phyloP scores from a whole-genome alignment of 2,797 vertebrate genomes.

The Tauraco hartlaubi region DNA sequence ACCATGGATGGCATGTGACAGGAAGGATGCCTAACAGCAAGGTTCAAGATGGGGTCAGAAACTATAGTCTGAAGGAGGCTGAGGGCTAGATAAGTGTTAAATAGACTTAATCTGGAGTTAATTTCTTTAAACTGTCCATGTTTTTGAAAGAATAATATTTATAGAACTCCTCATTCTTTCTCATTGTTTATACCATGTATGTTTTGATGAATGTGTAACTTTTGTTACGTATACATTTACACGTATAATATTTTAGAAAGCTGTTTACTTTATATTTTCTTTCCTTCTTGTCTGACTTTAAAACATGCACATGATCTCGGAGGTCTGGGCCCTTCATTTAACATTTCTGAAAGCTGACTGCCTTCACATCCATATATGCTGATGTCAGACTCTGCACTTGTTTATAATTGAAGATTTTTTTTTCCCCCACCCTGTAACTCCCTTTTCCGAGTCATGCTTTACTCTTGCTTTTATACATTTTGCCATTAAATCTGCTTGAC shows the following conservation, averaged over 20 bases:
- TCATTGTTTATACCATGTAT: neutral
- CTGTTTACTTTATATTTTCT: neutral
- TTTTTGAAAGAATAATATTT: neutral
- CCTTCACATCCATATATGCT: neutral
- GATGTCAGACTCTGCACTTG: neutral
- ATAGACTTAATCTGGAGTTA: neutral
- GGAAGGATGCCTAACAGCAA: neutral
- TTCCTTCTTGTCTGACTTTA: neutral
- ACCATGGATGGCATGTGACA: neutral
- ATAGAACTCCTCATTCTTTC: neutral
- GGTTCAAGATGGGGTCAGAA: conserved; percentile 19
- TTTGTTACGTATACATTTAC: neutral
- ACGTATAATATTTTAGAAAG: neutral
- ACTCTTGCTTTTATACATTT: neutral
- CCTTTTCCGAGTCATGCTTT: neutral
- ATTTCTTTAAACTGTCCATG: neutral
- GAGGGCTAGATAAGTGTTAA: neutral
- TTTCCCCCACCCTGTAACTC: neutral
- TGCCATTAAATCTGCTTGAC: conserved; percentile 2
- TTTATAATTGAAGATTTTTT: neutral
- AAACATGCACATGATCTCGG: neutral
- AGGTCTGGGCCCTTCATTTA: neutral
- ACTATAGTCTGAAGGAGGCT: neutral
- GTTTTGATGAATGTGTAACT: neutral
- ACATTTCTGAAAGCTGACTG: neutral